These are phyloP conservation scores for Mystacides longicornis DNA, from an alignment of 2,888 invertebrate species.

Conservation along the genomic window DNA sequence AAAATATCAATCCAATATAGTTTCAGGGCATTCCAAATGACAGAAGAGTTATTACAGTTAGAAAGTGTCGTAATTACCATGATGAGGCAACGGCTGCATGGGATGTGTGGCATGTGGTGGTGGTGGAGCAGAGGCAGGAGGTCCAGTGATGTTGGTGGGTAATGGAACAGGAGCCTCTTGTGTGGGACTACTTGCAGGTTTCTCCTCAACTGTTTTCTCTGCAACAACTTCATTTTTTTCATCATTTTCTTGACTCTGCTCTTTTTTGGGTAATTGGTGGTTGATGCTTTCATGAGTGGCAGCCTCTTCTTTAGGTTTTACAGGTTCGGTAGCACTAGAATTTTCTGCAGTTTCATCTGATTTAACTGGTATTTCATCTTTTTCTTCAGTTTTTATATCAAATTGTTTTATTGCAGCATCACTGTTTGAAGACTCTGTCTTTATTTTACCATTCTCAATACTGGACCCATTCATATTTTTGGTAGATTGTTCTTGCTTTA, in stretches of 20 bases:
- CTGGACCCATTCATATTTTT: conserved; percentile 2
- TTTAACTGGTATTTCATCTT: neutral
- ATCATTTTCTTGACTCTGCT: conserved; percentile 5
- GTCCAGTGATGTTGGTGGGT: conserved; percentile 25
- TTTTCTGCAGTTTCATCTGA: conserved; percentile 1
- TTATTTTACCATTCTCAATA: neutral
- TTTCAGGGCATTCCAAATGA: neutral
- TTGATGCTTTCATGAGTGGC: neutral
- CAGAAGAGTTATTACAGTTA: neutral
- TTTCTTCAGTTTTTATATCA: conserved; percentile 6
- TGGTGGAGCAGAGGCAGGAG: conserved; percentile 10
- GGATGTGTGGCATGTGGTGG: conserved; percentile 27
- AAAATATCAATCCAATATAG: no score
- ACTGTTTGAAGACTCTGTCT: neutral
- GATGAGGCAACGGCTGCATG: conserved; percentile 34
- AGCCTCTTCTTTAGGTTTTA: neutral
- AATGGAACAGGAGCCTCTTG: conserved; percentile 3
- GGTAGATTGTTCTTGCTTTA: conserved; percentile 10
- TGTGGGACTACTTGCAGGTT: neutral
- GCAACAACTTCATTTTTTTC: neutral
- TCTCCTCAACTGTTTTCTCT: conserved; percentile 2
- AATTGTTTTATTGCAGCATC: conserved; percentile 7
- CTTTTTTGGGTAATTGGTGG: neutral
- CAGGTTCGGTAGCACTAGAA: neutral
- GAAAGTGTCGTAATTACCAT: conserved; percentile 21